Evolutionary conservation across 2,888 invertebrate species (phyloP).

Genomic region (Xestia rhomboidea): DNA sequence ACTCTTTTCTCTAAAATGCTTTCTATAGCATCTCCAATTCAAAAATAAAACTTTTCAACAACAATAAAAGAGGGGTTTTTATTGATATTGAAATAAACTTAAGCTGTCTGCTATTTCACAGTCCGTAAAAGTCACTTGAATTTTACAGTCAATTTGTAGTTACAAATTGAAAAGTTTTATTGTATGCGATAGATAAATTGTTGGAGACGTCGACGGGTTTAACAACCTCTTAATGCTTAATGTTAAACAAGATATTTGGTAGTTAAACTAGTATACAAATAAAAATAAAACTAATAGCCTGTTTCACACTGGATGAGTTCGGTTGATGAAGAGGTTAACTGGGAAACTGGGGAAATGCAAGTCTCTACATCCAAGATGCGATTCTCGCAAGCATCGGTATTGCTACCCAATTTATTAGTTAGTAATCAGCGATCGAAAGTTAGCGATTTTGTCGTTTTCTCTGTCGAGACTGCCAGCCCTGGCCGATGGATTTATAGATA

Average conservation of each 20-base stretch:
- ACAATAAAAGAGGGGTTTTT: constrained; percentile 43
- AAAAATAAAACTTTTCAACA: constrained; percentile 39
- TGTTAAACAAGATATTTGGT: constrained; percentile 17
- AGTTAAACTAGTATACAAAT: background rate
- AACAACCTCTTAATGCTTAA: constrained; percentile 15
- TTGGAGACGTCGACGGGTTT: constrained; percentile 20
- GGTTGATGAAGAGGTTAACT: background rate
- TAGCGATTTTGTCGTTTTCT: too few species aligned
- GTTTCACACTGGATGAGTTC: background rate
- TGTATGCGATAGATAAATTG: constrained; percentile 37
- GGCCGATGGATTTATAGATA: too few species aligned
- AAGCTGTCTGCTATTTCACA: constrained; percentile 45
- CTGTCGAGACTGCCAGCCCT: too few species aligned
- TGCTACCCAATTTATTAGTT: too few species aligned
- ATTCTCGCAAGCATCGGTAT: too few species aligned
- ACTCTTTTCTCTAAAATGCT: background rate
- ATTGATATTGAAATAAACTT: constrained; percentile 51
- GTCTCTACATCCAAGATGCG: too few species aligned
- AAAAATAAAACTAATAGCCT: background rate
- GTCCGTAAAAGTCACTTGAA: constrained; percentile 48
- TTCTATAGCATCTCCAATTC: background rate
- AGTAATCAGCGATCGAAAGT: too few species aligned
- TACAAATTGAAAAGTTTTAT: constrained; percentile 58
- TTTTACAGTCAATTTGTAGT: constrained; percentile 58
- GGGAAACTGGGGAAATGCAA: too few species aligned